Evolutionary conservation across 2,888 invertebrate genomes (phyloP).

Genomic region (Caenorhabditis panamensis): DNA sequence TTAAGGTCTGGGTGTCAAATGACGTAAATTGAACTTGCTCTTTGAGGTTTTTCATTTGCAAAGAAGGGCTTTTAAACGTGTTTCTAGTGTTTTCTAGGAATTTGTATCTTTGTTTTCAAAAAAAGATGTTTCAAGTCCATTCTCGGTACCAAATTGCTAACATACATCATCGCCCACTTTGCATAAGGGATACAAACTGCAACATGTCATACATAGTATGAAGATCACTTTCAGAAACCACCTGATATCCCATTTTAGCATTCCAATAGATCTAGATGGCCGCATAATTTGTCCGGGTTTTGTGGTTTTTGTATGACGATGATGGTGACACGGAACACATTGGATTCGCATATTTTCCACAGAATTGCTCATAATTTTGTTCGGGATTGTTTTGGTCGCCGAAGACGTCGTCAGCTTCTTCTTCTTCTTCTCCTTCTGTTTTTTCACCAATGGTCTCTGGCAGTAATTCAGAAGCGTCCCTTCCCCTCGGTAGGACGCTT

Average conservation of each 20-base stretch:
- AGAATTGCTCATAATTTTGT: constrained; percentile 53
- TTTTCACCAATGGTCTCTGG: constrained; percentile 22
- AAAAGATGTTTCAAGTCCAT: no score
- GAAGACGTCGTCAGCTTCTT: constrained; percentile 10
- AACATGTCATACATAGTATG: no score
- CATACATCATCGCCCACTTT: constrained; percentile 6
- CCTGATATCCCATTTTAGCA: no score
- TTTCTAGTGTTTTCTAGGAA: no score
- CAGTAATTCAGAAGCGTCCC: constrained; percentile 13
- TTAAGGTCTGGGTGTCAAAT: constrained; percentile 33
- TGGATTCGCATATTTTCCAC: constrained; percentile 29
- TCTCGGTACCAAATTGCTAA: no score
- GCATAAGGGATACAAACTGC: constrained; percentile 1
- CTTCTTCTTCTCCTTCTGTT: constrained; percentile 26
- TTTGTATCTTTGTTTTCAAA: neutral
- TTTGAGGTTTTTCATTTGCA: constrained; percentile 36
- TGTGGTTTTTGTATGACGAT: neutral
- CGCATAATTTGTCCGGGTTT: neutral
- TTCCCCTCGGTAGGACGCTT: neutral
- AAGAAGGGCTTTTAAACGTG: neutral
- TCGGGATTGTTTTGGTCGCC: constrained; percentile 43
- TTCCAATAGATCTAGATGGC: no score
- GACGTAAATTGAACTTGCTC: constrained; percentile 43
- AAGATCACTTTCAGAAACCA: constrained; percentile 15
- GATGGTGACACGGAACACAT: constrained; percentile 10